Evolutionary conservation across 2,113 vertebrate genomes (phyloP).

Genomic region (Tretioscincus oriximinensis): DNA sequence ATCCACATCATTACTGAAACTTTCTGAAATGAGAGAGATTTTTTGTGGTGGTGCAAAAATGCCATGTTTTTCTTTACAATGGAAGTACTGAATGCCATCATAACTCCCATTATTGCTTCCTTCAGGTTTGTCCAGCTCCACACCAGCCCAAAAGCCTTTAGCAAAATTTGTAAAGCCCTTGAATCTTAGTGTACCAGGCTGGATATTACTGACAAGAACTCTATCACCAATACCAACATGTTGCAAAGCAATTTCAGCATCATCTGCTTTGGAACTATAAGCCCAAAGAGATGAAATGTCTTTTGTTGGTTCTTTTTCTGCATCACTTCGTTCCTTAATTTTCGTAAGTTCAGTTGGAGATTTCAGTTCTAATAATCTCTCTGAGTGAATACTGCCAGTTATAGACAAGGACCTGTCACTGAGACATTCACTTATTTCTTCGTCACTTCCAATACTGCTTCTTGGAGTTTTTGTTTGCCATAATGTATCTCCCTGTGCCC

Average conservation of each 20-base stretch:
- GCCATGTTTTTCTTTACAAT: conserved; percentile 84
- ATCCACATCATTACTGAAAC: conserved; percentile 69
- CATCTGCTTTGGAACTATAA: conserved; percentile 37
- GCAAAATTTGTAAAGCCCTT: conserved; percentile 91
- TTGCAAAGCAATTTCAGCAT: conserved; percentile 68
- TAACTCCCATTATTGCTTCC: conserved; percentile 93
- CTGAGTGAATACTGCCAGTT: conserved; percentile 68
- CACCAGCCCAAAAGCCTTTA: conserved; percentile 92
- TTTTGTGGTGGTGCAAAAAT: conserved; percentile 94
- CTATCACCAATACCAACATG: conserved; percentile 84
- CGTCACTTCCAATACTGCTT: conserved; percentile 74
- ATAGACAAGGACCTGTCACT: conserved; percentile 72
- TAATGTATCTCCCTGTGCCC: conserved; percentile 52
- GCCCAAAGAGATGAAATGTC: conserved; percentile 43
- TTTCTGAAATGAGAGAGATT: conserved; percentile 81
- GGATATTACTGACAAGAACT: conserved; percentile 87
- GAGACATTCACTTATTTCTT: conserved; percentile 81
- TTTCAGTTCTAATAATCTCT: conserved; percentile 74
- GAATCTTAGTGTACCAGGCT: conserved; percentile 88
- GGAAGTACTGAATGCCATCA: conserved; percentile 84
- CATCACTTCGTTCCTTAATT: conserved; percentile 66
- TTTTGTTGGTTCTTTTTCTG: conserved; percentile 47
- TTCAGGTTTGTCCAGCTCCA: conserved; percentile 91
- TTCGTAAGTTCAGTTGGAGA: conserved; percentile 68
- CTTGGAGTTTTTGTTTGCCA: conserved; percentile 52